A percentile compares a stretch with the other conserved stretches of the same genome.
Evolutionary conservation across 1,140 invertebrate genomes (phyloP).

Genomic region (Trichonephila clavipes): DNA sequence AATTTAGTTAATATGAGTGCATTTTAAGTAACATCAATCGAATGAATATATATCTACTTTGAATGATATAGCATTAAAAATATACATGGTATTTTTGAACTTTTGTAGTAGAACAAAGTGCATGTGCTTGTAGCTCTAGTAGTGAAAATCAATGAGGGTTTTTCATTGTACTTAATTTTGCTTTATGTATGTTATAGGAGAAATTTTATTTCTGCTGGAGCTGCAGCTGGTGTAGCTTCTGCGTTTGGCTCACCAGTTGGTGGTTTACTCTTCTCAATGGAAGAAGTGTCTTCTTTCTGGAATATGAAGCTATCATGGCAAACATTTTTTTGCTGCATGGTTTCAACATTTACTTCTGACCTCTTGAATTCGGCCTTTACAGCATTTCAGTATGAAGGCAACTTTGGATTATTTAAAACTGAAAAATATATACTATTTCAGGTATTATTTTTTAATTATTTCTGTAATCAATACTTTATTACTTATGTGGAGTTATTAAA

Average conservation of each 20-base stretch:
- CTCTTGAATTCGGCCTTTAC: constrained; percentile 81
- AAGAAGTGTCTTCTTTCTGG: constrained; percentile 99
- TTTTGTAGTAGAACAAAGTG: not conserved
- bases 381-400: constrained; percentile 80
- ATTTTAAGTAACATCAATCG: too few relatives aligned
- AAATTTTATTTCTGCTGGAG: constrained; percentile 93
- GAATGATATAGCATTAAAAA: not conserved
- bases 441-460: constrained; percentile 14
- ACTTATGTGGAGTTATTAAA: not conserved
- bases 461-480: not conserved
- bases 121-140: not conserved
- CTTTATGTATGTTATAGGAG: constrained; percentile 78
- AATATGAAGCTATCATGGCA: constrained; percentile 99
- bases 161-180: not conserved
- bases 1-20: too few relatives aligned
- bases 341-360: constrained; percentile 94
- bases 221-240: constrained; percentile 98
- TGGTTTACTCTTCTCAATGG: constrained; percentile 97
- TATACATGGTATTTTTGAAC: not conserved
- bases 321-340: constrained; percentile 99
- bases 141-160: not conserved
- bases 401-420: constrained; percentile 81
- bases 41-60: too few relatives aligned
- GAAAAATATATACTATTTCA: constrained; percentile 75
- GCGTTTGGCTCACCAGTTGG: constrained; percentile 99